phyloP scores from a whole-genome alignment of 2,113 vertebrate genomes.

The Grus americana region DNA sequence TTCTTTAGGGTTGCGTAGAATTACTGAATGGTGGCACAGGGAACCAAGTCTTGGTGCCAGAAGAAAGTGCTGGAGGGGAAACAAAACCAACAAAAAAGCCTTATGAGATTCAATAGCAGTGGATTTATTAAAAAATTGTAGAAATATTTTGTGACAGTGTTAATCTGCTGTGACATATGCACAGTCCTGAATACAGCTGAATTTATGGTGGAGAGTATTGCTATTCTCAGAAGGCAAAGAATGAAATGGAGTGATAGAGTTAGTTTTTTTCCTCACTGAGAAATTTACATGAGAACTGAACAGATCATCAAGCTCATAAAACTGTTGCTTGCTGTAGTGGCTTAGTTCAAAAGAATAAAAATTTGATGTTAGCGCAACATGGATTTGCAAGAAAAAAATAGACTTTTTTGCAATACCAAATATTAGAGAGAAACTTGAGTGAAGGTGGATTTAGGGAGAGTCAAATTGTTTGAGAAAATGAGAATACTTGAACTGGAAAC shows the following conservation, averaged over 20 bases:
- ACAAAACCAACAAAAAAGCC: not conserved
- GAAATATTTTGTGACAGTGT: constrained; percentile 46
- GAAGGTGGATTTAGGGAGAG: not conserved
- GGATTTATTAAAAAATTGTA: not conserved
- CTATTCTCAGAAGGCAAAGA: constrained; percentile 49
- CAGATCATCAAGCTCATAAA: not conserved
- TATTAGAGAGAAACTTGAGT: not conserved
- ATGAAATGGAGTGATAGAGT: not conserved
- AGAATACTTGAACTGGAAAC: not conserved
- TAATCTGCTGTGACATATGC: constrained; percentile 49
- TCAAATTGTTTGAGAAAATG: not conserved
- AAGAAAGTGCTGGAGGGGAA: not conserved
- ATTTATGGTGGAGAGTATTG: not conserved
- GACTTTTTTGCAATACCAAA: not conserved
- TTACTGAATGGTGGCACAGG: not conserved
- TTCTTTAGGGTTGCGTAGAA: not conserved
- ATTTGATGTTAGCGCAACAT: not conserved
- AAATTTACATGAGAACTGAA: not conserved
- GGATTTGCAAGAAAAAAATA: not conserved
- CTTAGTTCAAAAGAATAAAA: not conserved
- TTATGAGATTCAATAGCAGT: not conserved
- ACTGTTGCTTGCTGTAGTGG: not conserved
- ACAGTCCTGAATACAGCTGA: not conserved
- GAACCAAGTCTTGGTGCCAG: not conserved
- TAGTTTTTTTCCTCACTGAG: not conserved